Evolutionary conservation across 2,797 vertebrate genomes (phyloP), one percentile per base, ranked within the genome.

Genomic region (Argentina silus): DNA sequence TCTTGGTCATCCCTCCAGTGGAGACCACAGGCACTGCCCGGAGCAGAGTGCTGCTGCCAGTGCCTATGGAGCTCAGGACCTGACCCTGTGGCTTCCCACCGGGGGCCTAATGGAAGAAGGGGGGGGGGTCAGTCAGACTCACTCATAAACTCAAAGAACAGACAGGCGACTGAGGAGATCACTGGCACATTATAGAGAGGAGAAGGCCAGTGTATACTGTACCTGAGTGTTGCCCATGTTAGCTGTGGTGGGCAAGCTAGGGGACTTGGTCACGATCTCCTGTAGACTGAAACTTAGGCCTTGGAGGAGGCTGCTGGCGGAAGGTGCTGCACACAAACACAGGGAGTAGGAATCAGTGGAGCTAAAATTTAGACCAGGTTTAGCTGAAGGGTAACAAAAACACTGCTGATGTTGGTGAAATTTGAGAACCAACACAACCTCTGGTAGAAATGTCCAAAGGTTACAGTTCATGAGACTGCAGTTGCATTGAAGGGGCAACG

Each of bases 251-350:
- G 96, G 90, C 74, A 97, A 84, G 79, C 92, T 91, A 48, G 95
- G 80, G 15, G 95, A 76, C 91, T 97, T 98, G 83, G 95, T 94
- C 84, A 95, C 93, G 1, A 99, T 97, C 86, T 99, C 98, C 92
- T 99, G 98, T 70, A 99, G 94, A 87, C 96, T 99, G 94, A 98
- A 98, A 93, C 98, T 99, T 87, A 99, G 93, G 48, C 98, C 97
- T 83, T 98, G 98, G 5, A 99, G 94, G 65, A 99, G 95, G 93
- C 96, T 98, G 93, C 97, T 98, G 87, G 97, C 97, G 75, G 96
- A 97, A 23, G 96, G 81, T 23, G 93, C 96, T 97, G 81, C 65
- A 81, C 76, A 85, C 47, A 88, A 70, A 84, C 21, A 84, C 60
- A 84, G 67, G 69, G 1, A 62, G 4, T 66, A 36, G 56, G 1